Evolutionary conservation across 2,888 invertebrate species (phyloP), one percentile per base, ranked within the genome.

Genomic region (Caenorhabditis panamensis): DNA sequence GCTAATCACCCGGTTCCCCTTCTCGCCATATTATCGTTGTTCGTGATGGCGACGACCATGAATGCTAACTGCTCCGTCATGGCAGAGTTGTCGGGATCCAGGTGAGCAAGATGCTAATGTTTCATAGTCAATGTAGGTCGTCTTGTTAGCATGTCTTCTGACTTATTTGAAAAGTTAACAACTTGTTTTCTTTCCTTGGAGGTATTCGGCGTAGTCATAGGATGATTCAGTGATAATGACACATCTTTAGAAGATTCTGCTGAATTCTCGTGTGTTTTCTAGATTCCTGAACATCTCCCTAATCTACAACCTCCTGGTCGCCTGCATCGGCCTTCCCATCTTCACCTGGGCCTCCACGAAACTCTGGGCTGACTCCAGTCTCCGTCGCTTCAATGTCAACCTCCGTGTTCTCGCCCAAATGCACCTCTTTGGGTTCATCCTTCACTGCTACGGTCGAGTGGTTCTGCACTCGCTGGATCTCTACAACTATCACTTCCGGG

Each of bases 381-480:
- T n/a, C n/a, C n/a, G n/a, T n/a, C n/a, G 3, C 11, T 75, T 75
- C 61, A 58, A 75, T 31, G 41, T 5, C 22, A 75, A 75, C 26
- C 18, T 75, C 2, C 56, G 51, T 3, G 1, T 64, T 3, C 51
- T 78, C 24, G 18, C 59, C 1, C 69, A 69, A 51, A 64, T 64
- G 56, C 61, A 78, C 49, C 64, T 78, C 0, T 22, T 59, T 26
- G 77, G 77, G 8, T 78, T 78, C 41, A 20, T 59, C 1, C 3
- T 78, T 3, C 77, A 78, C 53, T 71, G 69, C 22, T 36, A 3
- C 13, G 71, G 77, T 11, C 51, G 78, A 20, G 20, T 53, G 0
- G 59, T 66, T 0, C 69, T 78, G n/a, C 78, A 78, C 41, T 24
- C 66, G 4, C 26, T 78, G 2, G 78, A 78, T 31, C 54, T 78